These are phyloP conservation scores for Leptopilina clavipes DNA, from an alignment of 1,140 invertebrate species.

Conservation along the genomic window DNA sequence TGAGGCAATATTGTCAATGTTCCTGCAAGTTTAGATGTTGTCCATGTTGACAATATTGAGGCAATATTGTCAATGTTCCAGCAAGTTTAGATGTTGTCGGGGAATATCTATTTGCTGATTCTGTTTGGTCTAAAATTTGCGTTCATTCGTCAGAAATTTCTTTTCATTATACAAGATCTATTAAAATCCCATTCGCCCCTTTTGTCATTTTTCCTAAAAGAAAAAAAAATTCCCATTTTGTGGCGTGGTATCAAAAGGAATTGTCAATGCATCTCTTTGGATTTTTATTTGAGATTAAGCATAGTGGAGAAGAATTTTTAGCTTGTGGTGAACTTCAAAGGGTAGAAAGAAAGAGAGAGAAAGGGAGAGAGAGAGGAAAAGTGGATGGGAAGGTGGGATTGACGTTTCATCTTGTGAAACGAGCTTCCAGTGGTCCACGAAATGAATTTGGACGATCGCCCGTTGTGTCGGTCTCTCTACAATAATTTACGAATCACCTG, in stretches of 20 bases:
- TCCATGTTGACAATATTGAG: too few species aligned
- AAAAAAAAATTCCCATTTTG: background rate
- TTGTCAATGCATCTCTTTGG: background rate
- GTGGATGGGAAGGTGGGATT: conserved; percentile 10
- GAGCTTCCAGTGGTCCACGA: conserved; percentile 33
- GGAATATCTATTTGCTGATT: too few species aligned
- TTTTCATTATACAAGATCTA: too few species aligned
- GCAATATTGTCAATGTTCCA: too few species aligned
- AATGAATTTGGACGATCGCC: conserved; percentile 39
- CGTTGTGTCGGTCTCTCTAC: conserved; percentile 36
- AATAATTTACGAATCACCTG: conserved; percentile 39
- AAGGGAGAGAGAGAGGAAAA: background rate
- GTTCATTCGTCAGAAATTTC: too few species aligned
- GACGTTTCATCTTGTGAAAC: conserved; percentile 32
- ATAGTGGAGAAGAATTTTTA: conserved; percentile 5
- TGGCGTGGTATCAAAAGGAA: background rate
- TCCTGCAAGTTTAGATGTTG: too few species aligned
- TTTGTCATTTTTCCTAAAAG: background rate
- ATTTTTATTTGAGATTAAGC: conserved; percentile 13
- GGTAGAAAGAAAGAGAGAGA: background rate
- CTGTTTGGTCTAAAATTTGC: too few species aligned
- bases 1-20: too few species aligned
- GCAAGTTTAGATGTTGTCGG: too few species aligned
- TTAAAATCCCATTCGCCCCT: background rate
- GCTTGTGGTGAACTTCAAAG: conserved; percentile 20